Base-by-base conservation (phyloP, 2,113 vertebrate species). In the Siniperca chuatsi region DNA sequence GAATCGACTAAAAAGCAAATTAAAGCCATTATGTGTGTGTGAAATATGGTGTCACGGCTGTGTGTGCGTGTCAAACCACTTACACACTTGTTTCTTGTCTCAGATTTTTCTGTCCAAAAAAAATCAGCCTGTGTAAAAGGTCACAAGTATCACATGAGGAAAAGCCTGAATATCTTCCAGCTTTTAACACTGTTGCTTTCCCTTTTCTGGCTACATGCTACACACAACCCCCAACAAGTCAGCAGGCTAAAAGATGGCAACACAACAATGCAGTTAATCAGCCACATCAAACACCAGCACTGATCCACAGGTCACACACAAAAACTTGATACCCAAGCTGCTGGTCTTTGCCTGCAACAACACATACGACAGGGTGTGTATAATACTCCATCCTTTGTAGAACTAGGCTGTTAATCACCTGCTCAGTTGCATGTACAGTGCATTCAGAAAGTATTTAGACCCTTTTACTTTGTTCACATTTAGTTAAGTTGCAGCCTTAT, bases 81-180 rank as follows among this genome's bases (percentile, higher is more conserved):
- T 35, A 29, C 52, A 12, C 20, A 18, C 52, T 52, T 67, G 40
- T 61, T 50, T 46, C 52, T 29, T 8, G 58, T 61, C 42, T 74
- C 54, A 79, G 18, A 71, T 78, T 10, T 46, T 62, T 62, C 79
- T 73, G 37, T 37, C 75, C 40, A 40, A 79, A 62, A 35, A 37
- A 37, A 29, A 29, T 29, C 52, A 83, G 52, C 60, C 60, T 62
- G 70, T 76, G 60, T 73, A 89, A 90, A 90, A 88, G 83, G 85
- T 89, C 78, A 70, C 50, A 6, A 60, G 48, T 46, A 66, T 77
- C 57, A 75, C 61, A 65, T 13, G 37, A 65, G 68, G 61, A 81
- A 82, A 65, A 75, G 21, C 23, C 67, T 50, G 46, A 64, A 65
- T 29, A 33, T 35, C 21, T 72, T 68, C 57, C 66, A 75, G 67